Conservation (phyloP, 1,140 invertebrate species). For the Papilio aristodemus region DNA sequence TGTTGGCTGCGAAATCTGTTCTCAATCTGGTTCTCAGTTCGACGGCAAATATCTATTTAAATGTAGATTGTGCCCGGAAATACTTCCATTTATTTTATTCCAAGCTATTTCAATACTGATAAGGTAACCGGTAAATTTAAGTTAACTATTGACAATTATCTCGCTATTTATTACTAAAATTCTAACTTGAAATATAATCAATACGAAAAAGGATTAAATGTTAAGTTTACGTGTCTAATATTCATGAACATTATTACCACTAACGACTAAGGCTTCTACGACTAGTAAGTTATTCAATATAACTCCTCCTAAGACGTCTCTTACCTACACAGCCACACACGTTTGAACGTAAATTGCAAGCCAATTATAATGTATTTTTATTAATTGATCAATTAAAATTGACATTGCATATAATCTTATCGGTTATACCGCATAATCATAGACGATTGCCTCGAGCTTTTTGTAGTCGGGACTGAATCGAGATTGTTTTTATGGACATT, state of each 20-base stretch:
- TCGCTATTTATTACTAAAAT: no score
- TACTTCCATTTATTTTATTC: conserved; percentile 76
- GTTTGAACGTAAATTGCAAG: background rate
- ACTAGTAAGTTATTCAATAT: no score
- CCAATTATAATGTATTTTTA: background rate
- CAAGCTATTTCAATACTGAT: conserved; percentile 47
- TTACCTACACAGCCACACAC: no score
- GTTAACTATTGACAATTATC: background rate
- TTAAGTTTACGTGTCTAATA: no score
- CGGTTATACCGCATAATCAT: background rate
- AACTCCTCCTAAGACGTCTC: no score
- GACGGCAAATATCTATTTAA: conserved; percentile 22
- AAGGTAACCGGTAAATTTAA: conserved; percentile 40
- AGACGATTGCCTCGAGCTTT: background rate
- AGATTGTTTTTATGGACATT: conserved; percentile 22
- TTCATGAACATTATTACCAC: no score
- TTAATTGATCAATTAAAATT: background rate
- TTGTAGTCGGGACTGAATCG: background rate
- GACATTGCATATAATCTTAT: background rate
- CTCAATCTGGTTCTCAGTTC: conserved; percentile 21
- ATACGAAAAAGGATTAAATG: no score
- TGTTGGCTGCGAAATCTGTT: conserved; percentile 19
- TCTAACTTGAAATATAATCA: no score
- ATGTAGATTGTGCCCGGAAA: conserved; percentile 74
- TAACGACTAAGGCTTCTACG: no score